Conservation (phyloP, 2,888 invertebrate species). For the Iselma pallidipennis region DNA sequence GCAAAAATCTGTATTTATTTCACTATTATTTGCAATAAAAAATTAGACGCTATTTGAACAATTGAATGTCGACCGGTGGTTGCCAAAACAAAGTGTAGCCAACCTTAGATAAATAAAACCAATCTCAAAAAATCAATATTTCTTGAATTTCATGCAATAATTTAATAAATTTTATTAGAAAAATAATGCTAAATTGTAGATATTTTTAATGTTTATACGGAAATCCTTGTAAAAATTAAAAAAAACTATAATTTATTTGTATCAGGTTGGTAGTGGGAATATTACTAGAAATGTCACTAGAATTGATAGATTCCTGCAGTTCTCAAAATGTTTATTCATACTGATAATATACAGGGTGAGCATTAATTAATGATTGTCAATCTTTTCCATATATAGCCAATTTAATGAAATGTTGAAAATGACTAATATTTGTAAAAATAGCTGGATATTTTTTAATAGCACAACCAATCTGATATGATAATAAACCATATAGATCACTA, state of each 20-base stretch:
- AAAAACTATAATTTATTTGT: neutral
- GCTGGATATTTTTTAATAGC: neutral
- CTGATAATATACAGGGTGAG: no score
- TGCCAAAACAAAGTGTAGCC: neutral
- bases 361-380: no score
- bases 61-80: neutral
- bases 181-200: no score
- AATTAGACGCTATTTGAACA: neutral
- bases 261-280: neutral
- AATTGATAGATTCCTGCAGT: neutral
- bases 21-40: neutral
- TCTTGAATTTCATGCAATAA: no score
- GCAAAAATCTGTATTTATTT: no score
- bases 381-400: neutral
- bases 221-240: neutral
- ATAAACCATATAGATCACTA: neutral
- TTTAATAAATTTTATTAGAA: neutral
- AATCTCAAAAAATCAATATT: neutral
- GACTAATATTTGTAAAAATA: neutral
- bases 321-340: neutral
- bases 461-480: neutral
- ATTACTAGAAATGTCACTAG: neutral
- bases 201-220: no score
- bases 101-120: neutral
- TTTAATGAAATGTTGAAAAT: neutral